phyloP scores from a whole-genome alignment of 2,113 vertebrate species.

The Chaetops frenatus region DNA sequence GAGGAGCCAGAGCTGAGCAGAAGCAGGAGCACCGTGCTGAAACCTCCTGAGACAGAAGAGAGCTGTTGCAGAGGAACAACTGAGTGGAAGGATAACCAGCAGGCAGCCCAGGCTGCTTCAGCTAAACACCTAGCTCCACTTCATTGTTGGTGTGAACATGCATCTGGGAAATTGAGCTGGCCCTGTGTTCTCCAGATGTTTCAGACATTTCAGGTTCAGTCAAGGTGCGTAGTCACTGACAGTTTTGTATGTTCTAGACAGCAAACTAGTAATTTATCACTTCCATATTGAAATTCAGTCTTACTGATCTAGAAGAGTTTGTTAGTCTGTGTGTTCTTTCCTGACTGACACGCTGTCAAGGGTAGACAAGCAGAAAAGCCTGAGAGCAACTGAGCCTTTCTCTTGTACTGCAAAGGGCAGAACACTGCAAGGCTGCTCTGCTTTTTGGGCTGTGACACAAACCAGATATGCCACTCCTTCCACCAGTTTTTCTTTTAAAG shows the following conservation, averaged over 20 bases:
- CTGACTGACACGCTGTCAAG: accelerated
- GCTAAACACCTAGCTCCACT: not conserved
- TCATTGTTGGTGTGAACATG: not conserved
- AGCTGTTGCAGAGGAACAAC: not conserved
- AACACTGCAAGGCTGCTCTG: not conserved
- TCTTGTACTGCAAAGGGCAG: not conserved
- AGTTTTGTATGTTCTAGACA: not conserved
- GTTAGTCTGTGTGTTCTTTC: not conserved
- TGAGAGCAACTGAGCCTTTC: not conserved
- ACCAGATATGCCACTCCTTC: not conserved
- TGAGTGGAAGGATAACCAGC: not conserved
- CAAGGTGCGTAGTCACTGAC: too few species aligned
- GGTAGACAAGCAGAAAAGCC: not conserved
- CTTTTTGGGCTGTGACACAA: not conserved
- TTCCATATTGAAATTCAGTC: not conserved
- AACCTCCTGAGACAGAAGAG: too few species aligned
- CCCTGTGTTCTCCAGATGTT: not conserved
- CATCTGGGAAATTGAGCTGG: not conserved
- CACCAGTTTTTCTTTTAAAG: not conserved
- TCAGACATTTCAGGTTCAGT: not conserved
- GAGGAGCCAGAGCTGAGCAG: not conserved
- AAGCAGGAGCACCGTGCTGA: accelerated
- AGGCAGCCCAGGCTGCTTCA: not conserved
- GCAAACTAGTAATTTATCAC: not conserved
- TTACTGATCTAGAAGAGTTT: not conserved